Evolutionary conservation across 1,140 invertebrate species (phyloP).

Genomic region (Brachionus rubens): DNA sequence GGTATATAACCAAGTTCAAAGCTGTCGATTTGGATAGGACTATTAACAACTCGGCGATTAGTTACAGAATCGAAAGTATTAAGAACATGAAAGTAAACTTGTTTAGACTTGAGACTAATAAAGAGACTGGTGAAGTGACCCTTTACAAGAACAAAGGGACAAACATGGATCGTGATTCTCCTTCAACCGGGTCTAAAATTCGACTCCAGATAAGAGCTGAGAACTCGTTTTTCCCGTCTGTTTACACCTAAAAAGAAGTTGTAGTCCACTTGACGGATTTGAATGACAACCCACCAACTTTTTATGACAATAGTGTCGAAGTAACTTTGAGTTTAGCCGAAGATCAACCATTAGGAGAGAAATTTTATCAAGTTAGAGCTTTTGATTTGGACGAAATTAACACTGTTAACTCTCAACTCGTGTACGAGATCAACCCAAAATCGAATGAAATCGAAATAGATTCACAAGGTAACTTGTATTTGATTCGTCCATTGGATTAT

Average conservation of each 20-base stretch:
- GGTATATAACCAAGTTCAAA: constrained; percentile 36
- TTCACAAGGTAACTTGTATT: constrained; percentile 9
- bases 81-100: neutral
- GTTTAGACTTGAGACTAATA: neutral
- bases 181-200: neutral
- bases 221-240: neutral
- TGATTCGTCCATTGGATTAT: constrained; percentile 9
- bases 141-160: neutral
- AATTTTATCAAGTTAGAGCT: constrained; percentile 37
- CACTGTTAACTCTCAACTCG: neutral
- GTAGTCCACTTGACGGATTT: neutral
- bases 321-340: neutral
- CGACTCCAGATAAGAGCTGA: neutral
- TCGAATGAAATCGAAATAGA: constrained; percentile 13
- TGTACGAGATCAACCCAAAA: neutral
- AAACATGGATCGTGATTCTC: constrained; percentile 18
- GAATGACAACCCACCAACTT: constrained; percentile 35
- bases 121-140: neutral
- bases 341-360: neutral
- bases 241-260: constrained; percentile 19
- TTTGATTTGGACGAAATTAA: constrained; percentile 8
- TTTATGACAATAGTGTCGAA: neutral
- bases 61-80: neutral
- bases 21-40: constrained; percentile 35
- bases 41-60: neutral